Percentiles rank a stretch among this genome's conserved stretches.
Conservation (phyloP, 2,113 vertebrate genomes). For the Megaceryle torquata region DNA sequence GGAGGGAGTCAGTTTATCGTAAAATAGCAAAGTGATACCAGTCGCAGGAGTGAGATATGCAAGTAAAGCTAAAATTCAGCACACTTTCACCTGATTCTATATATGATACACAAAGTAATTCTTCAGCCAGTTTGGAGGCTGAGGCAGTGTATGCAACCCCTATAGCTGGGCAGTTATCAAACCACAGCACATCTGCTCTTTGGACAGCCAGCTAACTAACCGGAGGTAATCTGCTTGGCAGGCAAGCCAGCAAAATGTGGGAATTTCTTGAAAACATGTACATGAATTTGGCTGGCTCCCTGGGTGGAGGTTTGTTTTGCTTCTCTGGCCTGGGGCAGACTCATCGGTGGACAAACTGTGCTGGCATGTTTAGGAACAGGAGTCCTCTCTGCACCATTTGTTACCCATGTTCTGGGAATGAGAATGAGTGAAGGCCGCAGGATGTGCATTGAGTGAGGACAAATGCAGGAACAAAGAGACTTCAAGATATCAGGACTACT, state of each 20-base stretch:
- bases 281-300: background rate
- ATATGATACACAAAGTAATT: background rate
- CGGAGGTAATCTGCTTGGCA: background rate
- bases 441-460: background rate
- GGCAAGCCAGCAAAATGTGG: background rate
- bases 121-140: background rate
- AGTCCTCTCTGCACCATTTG: background rate
- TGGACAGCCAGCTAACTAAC: background rate
- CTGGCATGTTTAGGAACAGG: background rate
- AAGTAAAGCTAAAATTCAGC: background rate
- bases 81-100: background rate
- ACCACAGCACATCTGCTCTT: background rate
- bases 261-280: background rate
- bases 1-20: background rate
- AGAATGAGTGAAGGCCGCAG: background rate
- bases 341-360: background rate
- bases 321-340: background rate
- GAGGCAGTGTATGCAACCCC: background rate
- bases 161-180: background rate
- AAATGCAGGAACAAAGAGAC: background rate
- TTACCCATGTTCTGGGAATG: background rate
- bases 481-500: background rate
- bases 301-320: background rate
- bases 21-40: background rate
- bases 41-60: background rate